Percentiles rank a stretch among this genome's conserved stretches.
These are phyloP conservation scores for Mormyrus lacerda DNA, from an alignment of 2,113 vertebrate species.

Conservation along the genomic window DNA sequence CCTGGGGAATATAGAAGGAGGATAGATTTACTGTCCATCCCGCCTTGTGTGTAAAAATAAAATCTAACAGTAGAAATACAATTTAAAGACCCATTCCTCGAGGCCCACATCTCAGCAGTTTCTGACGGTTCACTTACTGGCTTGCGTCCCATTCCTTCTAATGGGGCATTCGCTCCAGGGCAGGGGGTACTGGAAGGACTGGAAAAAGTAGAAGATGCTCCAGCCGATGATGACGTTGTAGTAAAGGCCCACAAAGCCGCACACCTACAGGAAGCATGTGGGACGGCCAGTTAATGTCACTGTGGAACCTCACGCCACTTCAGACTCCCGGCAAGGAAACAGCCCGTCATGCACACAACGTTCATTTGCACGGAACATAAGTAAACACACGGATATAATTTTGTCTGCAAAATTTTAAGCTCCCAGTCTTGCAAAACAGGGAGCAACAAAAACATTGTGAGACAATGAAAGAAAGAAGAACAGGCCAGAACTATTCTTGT, in stretches of 20 bases:
- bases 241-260: constrained; percentile 90
- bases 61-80: neutral
- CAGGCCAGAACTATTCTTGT: neutral
- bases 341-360: neutral
- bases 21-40: neutral
- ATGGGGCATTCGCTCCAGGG: constrained; percentile 93
- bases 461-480: neutral
- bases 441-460: neutral
- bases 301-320: neutral
- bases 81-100: neutral
- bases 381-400: neutral
- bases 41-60: neutral
- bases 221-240: constrained; percentile 98
- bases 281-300: neutral
- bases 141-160: constrained; percentile 69
- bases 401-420: neutral
- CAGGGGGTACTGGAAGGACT: constrained; percentile 94
- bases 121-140: constrained; percentile 61
- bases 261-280: constrained; percentile 64
- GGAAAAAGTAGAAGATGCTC: constrained; percentile 98
- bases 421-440: neutral
- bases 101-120: neutral
- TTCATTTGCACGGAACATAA: neutral
- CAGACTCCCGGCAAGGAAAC: neutral
- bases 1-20: neutral